phyloP scores from a whole-genome alignment of 2,888 invertebrate genomes.

The Cephus pygmeus region DNA sequence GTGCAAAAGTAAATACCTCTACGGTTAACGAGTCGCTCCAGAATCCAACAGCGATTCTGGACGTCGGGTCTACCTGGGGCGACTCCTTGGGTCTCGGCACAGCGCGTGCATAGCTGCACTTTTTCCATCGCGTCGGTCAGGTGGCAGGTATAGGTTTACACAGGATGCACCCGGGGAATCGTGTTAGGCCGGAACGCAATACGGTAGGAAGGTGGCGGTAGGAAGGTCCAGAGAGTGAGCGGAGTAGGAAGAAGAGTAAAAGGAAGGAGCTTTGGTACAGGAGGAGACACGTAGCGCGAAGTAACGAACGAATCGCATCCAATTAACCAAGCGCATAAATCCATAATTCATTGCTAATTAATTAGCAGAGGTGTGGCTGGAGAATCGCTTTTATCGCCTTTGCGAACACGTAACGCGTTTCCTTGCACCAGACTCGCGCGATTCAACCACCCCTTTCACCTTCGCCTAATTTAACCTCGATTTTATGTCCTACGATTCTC shows the following conservation, averaged over 20 bases:
- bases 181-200: not conserved
- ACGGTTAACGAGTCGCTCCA: not conserved
- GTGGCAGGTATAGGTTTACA: not conserved
- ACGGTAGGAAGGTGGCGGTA: not conserved
- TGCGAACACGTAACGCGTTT: constrained; percentile 4
- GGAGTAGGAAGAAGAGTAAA: not conserved
- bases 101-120: not conserved
- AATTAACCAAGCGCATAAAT: constrained; percentile 48
- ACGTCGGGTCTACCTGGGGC: not conserved
- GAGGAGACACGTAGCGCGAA: constrained; percentile 2
- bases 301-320: constrained; percentile 37
- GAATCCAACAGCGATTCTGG: not conserved
- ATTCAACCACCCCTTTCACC: not conserved
- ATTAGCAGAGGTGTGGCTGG: constrained; percentile 35
- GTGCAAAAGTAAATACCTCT: not conserved
- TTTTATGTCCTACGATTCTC: not conserved
- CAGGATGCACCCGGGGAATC: not conserved
- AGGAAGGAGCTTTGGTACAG: not conserved
- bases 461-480: not conserved
- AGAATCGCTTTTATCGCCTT: constrained; percentile 16
- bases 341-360: constrained; percentile 58
- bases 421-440: not conserved
- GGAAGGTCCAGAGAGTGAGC: not conserved
- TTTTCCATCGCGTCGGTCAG: not conserved
- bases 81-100: not conserved